These are phyloP conservation scores for Pseudopleuronectes americanus DNA, from an alignment of 2,797 vertebrate genomes.

Conservation along the genomic window DNA sequence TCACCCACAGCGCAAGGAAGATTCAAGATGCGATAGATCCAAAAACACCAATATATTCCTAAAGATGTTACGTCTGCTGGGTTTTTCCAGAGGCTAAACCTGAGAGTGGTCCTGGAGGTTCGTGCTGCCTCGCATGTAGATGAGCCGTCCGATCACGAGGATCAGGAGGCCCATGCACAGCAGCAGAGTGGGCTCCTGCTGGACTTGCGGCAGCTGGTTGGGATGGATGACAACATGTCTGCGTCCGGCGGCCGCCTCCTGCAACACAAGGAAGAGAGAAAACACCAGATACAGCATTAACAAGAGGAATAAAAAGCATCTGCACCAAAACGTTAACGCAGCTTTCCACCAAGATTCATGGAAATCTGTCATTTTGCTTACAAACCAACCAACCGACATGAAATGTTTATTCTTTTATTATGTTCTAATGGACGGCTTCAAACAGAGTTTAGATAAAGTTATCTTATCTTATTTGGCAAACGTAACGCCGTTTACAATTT, in stretches of 20 bases:
- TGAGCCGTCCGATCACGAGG: constrained; percentile 75
- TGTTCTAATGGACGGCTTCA: too few species aligned
- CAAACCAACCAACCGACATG: too few species aligned
- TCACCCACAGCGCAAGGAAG: constrained; percentile 21
- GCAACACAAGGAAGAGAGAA: constrained; percentile 35
- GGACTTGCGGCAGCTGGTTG: constrained; percentile 47
- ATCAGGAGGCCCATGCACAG: constrained; percentile 75
- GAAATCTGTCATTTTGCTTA: too few species aligned
- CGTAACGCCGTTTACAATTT: too few species aligned
- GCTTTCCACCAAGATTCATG: too few species aligned
- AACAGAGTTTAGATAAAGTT: too few species aligned
- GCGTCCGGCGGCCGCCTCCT: constrained; percentile 54
- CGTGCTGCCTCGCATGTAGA: constrained; percentile 70
- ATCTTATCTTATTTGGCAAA: too few species aligned
- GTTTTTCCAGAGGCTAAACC: constrained; percentile 62
- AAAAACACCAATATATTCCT: constrained; percentile 34
- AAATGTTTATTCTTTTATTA: too few species aligned
- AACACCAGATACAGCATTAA: not conserved
- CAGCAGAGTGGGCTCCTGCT: constrained; percentile 70
- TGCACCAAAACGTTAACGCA: too few species aligned
- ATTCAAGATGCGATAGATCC: constrained; percentile 26
- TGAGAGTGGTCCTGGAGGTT: constrained; percentile 57
- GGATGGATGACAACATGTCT: constrained; percentile 30
- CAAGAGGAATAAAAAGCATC: too few species aligned
- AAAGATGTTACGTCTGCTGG: constrained; percentile 81